Percentiles rank a stretch among this genome's conserved stretches.
Evolutionary conservation across 2,113 vertebrate genomes (phyloP).

Genomic region (Pseudonaja textilis): DNA sequence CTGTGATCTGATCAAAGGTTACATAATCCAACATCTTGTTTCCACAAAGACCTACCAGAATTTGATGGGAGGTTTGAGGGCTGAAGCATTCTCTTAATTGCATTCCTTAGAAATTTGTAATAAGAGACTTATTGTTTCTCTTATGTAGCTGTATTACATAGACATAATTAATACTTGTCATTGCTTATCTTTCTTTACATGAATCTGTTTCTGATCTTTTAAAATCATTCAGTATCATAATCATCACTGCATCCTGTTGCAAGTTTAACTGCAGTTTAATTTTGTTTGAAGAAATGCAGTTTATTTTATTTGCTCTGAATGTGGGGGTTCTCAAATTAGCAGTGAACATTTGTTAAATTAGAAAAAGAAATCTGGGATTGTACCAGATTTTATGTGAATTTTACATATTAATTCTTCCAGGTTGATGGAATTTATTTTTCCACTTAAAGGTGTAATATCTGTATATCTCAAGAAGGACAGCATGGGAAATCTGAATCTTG

Average conservation of each 20-base stretch:
- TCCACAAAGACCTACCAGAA: neutral
- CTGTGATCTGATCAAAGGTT: neutral
- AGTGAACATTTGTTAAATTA: neutral
- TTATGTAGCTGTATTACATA: neutral
- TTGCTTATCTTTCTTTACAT: neutral
- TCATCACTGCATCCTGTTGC: neutral
- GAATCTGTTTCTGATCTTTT: neutral
- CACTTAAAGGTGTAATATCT: constrained; percentile 59
- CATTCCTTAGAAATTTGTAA: neutral
- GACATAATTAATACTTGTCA: neutral
- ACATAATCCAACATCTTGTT: neutral
- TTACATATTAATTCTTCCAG: neutral
- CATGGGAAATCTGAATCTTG: constrained; percentile 64
- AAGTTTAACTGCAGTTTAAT: neutral
- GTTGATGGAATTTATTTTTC: accelerated
- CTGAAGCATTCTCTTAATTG: neutral
- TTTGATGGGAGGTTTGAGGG: neutral
- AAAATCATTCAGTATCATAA: neutral
- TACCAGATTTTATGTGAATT: accelerated
- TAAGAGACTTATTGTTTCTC: neutral
- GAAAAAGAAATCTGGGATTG: neutral
- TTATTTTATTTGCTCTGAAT: neutral
- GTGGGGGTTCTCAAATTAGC: neutral
- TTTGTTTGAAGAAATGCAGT: neutral
- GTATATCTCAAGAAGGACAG: constrained; percentile 71